Evolutionary conservation across 1,140 invertebrate species (phyloP).

Genomic region (Drosophila ananassae): DNA sequence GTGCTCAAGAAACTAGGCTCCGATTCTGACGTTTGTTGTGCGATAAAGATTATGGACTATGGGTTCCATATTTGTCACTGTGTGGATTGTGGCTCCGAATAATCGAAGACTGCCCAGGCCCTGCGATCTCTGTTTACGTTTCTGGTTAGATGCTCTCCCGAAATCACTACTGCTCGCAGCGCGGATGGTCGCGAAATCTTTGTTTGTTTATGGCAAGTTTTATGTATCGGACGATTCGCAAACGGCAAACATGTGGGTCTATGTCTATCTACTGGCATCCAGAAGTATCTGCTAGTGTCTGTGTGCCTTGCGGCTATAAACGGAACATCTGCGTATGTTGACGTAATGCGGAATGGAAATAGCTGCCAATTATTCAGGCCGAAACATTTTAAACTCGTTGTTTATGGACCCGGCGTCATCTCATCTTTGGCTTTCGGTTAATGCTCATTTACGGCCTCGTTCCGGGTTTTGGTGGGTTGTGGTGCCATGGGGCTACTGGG

Average conservation of each 20-base stretch:
- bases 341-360: conserved; percentile 75
- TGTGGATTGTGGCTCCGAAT: conserved; percentile 7
- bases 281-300: not conserved
- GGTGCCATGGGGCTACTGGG: conserved; percentile 2
- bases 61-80: too few relatives aligned
- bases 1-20: not conserved
- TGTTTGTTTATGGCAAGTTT: conserved; percentile 69
- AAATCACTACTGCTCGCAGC: conserved; percentile 7
- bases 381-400: conserved; percentile 58
- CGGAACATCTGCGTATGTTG: conserved; percentile 56
- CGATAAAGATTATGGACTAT: too few relatives aligned
- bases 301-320: conserved; percentile 14
- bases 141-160: conserved; percentile 26
- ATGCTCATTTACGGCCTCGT: conserved; percentile 14
- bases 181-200: conserved; percentile 29
- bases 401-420: conserved; percentile 21
- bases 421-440: conserved; percentile 14
- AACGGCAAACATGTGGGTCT: conserved; percentile 65
- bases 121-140: conserved; percentile 60
- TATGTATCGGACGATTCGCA: conserved; percentile 66
- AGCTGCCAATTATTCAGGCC: conserved; percentile 48
- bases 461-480: conserved; percentile 9
- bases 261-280: conserved; percentile 33
- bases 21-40: too few relatives aligned
- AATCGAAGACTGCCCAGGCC: conserved; percentile 6